phyloP scores from a whole-genome alignment of 30 jellyfish, hydroid and myxozoan species.

The Turritopsis rubra region DNA sequence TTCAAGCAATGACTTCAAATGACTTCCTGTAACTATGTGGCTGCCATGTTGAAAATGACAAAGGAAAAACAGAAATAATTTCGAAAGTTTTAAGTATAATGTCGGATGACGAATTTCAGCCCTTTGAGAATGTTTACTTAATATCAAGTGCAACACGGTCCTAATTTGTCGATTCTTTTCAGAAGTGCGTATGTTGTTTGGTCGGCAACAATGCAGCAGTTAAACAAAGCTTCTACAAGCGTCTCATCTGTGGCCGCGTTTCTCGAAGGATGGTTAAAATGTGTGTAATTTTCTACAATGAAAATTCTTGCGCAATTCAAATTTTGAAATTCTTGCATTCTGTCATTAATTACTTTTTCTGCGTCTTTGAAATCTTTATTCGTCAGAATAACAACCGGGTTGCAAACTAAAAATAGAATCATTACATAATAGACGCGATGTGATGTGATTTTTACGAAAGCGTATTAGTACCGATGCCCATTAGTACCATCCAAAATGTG shows the following conservation, averaged over 20 bases:
- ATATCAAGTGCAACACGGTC: slow-evolving; percentile 10
- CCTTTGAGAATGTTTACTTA: too few species aligned
- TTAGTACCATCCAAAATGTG: too few species aligned
- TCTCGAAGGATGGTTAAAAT: neutral
- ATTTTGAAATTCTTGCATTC: slow-evolving; percentile 22
- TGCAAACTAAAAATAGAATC: slow-evolving; percentile 10
- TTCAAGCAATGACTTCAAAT: too few species aligned
- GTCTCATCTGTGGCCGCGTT: slow-evolving; percentile 18
- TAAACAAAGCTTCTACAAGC: slow-evolving; percentile 19
- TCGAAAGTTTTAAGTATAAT: too few species aligned
- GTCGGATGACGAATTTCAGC: too few species aligned
- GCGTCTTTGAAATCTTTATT: slow-evolving; percentile 2
- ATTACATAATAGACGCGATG: neutral
- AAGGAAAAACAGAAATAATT: too few species aligned
- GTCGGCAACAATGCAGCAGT: slow-evolving; percentile 40
- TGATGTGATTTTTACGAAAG: too few species aligned
- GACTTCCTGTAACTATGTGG: too few species aligned
- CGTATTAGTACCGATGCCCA: too few species aligned
- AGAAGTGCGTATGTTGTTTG: slow-evolving; percentile 11
- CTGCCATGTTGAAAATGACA: too few species aligned
- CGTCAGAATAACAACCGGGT: slow-evolving; percentile 35
- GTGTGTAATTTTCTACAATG: slow-evolving; percentile 26
- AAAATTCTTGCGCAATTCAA: slow-evolving; percentile 32
- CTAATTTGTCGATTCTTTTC: slow-evolving; percentile 3
- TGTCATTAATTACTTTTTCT: neutral